Conservation (phyloP, 1,140 invertebrate species). For the Drosophila orena region DNA sequence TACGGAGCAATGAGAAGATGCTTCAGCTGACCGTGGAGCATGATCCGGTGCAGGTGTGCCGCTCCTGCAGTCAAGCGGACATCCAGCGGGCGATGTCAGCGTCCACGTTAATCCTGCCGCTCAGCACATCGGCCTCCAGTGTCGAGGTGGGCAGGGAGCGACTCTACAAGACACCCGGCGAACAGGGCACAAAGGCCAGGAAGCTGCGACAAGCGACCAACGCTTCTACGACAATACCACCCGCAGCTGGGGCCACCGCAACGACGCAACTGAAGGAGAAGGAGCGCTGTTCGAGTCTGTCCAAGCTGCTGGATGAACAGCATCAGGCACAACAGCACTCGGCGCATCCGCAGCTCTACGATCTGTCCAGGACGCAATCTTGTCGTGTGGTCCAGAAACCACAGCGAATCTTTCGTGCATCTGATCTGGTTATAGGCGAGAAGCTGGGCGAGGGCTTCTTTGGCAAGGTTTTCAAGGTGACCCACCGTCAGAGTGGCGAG, state of each 20-base stretch:
- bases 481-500: slow-evolving; percentile 94
- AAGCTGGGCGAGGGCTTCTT: slow-evolving; percentile 97
- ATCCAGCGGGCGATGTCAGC: slow-evolving; percentile 70
- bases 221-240: slow-evolving; percentile 20
- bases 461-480: slow-evolving; percentile 96
- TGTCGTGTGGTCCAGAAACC: slow-evolving; percentile 91
- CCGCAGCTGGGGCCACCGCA: slow-evolving; percentile 5
- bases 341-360: slow-evolving; percentile 86
- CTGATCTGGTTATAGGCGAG: slow-evolving; percentile 94
- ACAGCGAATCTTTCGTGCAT: slow-evolving; percentile 94
- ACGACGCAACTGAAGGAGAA: slow-evolving; percentile 86
- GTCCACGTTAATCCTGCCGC: slow-evolving; percentile 61
- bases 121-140: slow-evolving; percentile 78
- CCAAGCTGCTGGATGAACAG: slow-evolving; percentile 90
- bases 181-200: slow-evolving; percentile 43
- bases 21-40: slow-evolving; percentile 94
- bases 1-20: slow-evolving; percentile 90
- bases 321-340: slow-evolving; percentile 71
- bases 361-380: slow-evolving; percentile 93
- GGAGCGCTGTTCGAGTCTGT: slow-evolving; percentile 94
- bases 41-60: slow-evolving; percentile 90
- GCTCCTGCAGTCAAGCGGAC: slow-evolving; percentile 77
- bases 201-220: slow-evolving; percentile 61
- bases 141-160: slow-evolving; percentile 72
- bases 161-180: slow-evolving; percentile 51